Evolutionary conservation across 2,797 vertebrate species (phyloP), one percentile per base, ranked within the genome.

Genomic region (Chiloscyllium punctatum): DNA sequence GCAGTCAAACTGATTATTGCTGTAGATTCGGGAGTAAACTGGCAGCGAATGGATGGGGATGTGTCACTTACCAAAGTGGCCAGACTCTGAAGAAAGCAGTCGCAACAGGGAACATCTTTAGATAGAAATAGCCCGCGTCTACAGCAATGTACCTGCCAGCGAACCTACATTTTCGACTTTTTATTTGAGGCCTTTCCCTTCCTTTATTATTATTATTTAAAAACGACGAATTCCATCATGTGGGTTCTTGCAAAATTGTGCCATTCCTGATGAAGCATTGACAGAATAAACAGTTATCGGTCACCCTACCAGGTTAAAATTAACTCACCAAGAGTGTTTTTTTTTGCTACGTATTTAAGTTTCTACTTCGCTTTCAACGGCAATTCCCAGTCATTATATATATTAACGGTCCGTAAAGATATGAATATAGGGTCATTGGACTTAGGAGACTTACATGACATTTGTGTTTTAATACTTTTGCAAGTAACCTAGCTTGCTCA

Each of bases 41-140:
- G 90, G 90, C 90, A 92, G 66, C 62, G 33, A 92, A 21, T 90
- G 87, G 57, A 90, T n/a, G n/a, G 62, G 42, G 21, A 91, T 66
- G 15, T 66, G 21, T 42, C 90, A 92, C 62, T 92, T 42, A 8
- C 90, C 62, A 68, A 77, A 23, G 69, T 37, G 62, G 9, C 62
- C 90, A 68, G 62, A 37, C 90, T 68, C 7, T 69, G 25, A 1
- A 25, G 18, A 92, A 69, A 42, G 90, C 33, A 69, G 16, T 62
- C 27, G 37, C 15, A n/a, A 57, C 33, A 69, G 62, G 3, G 37
- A 66, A 69, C n/a, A 62, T 9, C 7, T 62, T 62, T 62, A 62
- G 6, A 66, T 18, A 3, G 8, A 37, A 13, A 1, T n/a, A 37
- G 13, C 0, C 7, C 66, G 18, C n/a, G 16, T 66, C n/a, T 42